phyloP scores from a whole-genome alignment of 23 tunicate species.

The Phallusia fumigata region DNA sequence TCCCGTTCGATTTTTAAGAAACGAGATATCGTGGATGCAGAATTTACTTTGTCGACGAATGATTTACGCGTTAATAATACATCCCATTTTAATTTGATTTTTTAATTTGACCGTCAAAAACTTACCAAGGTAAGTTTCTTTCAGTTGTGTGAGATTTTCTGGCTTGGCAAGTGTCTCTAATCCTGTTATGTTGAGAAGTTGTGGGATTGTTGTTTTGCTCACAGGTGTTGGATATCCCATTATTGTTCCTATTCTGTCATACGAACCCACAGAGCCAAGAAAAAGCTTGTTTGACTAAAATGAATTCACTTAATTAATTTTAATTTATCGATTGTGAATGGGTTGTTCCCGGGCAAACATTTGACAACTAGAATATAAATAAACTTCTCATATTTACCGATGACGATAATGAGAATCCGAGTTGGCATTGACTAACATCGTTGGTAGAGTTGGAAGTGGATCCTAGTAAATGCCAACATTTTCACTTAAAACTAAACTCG shows the following conservation, averaged over 20 bases:
- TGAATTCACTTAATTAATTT: background rate
- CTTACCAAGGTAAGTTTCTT: conserved; percentile 18
- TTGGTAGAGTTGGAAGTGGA: conserved; percentile 11
- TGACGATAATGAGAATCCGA: background rate
- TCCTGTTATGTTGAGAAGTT: conserved; percentile 9
- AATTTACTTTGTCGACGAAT: no score
- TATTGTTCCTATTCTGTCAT: conserved; percentile 14
- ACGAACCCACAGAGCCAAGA: conserved; percentile 8
- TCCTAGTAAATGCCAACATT: background rate
- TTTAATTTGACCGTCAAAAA: no score
- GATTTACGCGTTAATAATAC: background rate
- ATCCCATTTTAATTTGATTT: no score
- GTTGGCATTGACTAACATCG: background rate
- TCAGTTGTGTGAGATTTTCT: background rate
- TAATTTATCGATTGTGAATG: no score
- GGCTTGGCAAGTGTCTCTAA: background rate
- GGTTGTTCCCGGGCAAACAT: no score
- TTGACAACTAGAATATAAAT: no score
- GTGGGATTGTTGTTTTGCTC: background rate
- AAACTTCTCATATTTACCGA: background rate
- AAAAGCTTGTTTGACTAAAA: background rate
- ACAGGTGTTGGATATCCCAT: background rate
- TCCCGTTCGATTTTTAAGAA: no score
- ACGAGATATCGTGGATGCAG: no score
- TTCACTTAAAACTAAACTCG: background rate